Evolutionary conservation across 2,888 invertebrate genomes (phyloP).

Genomic region (Temnothorax ravouxi): DNA sequence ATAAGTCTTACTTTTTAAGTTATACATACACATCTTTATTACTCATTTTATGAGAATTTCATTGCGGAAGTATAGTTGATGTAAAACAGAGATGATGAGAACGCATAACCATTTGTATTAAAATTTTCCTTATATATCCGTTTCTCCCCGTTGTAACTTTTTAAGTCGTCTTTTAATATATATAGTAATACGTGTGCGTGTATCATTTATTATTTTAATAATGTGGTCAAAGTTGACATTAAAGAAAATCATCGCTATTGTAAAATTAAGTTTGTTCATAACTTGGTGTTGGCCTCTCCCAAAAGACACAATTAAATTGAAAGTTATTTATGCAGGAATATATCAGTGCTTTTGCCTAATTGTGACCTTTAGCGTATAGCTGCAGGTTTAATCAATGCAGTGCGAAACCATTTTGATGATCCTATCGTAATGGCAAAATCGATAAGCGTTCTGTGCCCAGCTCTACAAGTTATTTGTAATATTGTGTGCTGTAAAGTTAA

Average conservation of each 20-base stretch:
- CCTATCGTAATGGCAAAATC: slow-evolving; percentile 58
- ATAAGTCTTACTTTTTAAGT: background rate
- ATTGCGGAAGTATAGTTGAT: background rate
- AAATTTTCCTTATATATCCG: slow-evolving; percentile 4
- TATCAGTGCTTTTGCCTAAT: slow-evolving; percentile 10
- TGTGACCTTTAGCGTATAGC: background rate
- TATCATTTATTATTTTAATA: background rate
- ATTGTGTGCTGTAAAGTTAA: slow-evolving; percentile 46
- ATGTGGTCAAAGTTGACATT: slow-evolving; percentile 9
- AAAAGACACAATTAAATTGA: background rate
- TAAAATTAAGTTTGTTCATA: background rate
- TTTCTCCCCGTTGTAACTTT: background rate
- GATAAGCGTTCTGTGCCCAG: slow-evolving; percentile 46
- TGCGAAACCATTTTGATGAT: slow-evolving; percentile 43
- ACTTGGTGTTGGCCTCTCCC: background rate
- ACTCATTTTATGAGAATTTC: slow-evolving; percentile 2
- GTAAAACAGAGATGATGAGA: slow-evolving; percentile 1
- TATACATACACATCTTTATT: background rate
- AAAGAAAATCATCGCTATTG: background rate
- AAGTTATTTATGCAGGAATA: slow-evolving; percentile 2
- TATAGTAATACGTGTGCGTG: background rate
- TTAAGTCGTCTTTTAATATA: background rate
- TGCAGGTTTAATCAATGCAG: slow-evolving; percentile 20
- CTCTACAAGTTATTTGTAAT: slow-evolving; percentile 56
- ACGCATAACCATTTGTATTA: background rate